Conservation (phyloP, 2,113 vertebrate genomes). For the Gymnorhina tibicen region DNA sequence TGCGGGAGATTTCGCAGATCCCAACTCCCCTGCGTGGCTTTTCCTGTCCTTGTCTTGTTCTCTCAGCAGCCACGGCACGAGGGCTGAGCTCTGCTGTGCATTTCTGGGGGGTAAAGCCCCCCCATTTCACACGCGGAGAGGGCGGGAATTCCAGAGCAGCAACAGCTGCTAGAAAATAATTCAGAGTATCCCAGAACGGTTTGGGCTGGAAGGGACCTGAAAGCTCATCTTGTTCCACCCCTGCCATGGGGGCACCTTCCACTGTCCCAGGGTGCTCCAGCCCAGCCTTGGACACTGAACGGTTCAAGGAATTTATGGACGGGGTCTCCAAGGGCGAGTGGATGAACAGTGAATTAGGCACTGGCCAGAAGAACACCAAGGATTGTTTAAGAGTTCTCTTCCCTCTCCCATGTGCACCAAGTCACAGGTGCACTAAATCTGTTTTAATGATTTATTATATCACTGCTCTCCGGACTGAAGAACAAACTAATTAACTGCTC, state of each 20-base stretch:
- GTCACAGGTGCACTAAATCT: background rate
- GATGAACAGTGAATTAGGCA: background rate
- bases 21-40: background rate
- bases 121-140: rapidly evolving
- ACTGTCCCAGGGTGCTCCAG: rapidly evolving
- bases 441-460: background rate
- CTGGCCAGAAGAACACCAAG: background rate
- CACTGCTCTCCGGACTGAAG: background rate
- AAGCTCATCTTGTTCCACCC: background rate
- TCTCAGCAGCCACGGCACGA: background rate
- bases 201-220: background rate
- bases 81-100: background rate
- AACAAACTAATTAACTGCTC: background rate
- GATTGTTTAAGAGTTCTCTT: background rate
- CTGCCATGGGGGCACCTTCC: background rate
- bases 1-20: background rate
- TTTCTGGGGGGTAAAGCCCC: background rate
- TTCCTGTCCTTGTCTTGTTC: background rate
- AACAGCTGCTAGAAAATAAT: background rate
- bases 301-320: background rate
- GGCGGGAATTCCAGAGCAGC: background rate
- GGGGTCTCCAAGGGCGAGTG: background rate
- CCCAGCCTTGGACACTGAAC: background rate
- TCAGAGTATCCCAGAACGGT: background rate
- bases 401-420: background rate